Evolutionary conservation across 2,797 vertebrate genomes (phyloP).

Genomic region (Chelon auratus): DNA sequence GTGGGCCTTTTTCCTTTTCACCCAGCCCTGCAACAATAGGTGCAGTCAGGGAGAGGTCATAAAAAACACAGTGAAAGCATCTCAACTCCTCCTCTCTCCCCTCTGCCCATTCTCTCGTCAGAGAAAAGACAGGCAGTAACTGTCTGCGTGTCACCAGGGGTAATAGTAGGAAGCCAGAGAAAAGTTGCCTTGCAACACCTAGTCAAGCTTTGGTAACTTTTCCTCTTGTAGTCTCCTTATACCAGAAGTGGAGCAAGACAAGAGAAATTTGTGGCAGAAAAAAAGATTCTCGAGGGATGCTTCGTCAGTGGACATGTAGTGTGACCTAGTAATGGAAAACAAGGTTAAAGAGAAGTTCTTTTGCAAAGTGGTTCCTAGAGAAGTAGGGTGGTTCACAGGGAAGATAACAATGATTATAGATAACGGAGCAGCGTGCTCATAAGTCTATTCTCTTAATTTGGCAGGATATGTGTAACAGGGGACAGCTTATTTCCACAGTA

Average conservation of each 20-base stretch:
- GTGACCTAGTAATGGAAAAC: conserved; percentile 31
- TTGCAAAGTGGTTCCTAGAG: conserved; percentile 10
- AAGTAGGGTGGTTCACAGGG: background rate
- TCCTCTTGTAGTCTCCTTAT: conserved; percentile 32
- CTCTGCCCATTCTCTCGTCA: conserved; percentile 80
- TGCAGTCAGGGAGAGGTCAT: conserved; percentile 85
- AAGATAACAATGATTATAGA: background rate
- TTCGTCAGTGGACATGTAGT: conserved; percentile 1
- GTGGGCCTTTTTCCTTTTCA: conserved; percentile 81
- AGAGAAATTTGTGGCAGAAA: conserved; percentile 17
- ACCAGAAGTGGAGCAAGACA: conserved; percentile 20
- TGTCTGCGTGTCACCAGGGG: conserved; percentile 80
- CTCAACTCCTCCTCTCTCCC: conserved; percentile 82
- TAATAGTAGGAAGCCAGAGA: conserved; percentile 77
- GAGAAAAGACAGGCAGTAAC: conserved; percentile 83
- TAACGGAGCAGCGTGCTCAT: background rate
- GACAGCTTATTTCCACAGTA: background rate
- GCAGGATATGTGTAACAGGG: background rate
- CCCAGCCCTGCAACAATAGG: conserved; percentile 79
- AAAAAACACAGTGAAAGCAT: conserved; percentile 85
- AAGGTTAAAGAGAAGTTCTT: conserved; percentile 11
- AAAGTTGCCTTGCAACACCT: conserved; percentile 76
- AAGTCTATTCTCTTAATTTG: background rate
- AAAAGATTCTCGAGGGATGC: background rate
- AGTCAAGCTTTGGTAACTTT: conserved; percentile 61